phyloP scores from a whole-genome alignment of 2,888 invertebrate species.

The Drosophila tanythrix region DNA sequence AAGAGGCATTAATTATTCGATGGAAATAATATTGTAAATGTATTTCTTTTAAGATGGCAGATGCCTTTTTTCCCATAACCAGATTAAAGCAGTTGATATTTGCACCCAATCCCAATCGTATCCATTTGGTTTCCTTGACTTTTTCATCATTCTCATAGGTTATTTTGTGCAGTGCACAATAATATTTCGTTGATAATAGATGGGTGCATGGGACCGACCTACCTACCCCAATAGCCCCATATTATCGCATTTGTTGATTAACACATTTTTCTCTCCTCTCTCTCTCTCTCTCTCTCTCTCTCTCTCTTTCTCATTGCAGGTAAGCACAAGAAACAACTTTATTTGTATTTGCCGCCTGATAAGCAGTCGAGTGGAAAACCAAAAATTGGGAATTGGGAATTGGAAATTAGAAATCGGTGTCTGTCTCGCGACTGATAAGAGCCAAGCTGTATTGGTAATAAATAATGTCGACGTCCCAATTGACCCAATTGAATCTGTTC shows the following conservation, averaged over 20 bases:
- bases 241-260: slow-evolving; percentile 20
- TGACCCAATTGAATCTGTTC: slow-evolving; percentile 54
- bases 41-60: not conserved
- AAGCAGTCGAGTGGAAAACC: slow-evolving; percentile 28
- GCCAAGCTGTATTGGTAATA: slow-evolving; percentile 12
- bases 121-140: not conserved
- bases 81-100: not conserved
- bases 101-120: not conserved
- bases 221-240: slow-evolving; percentile 41
- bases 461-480: slow-evolving; percentile 20
- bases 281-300: slow-evolving; percentile 20
- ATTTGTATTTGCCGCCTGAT: slow-evolving; percentile 17
- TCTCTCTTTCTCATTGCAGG: slow-evolving; percentile 43
- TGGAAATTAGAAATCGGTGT: slow-evolving; percentile 23
- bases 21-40: not conserved
- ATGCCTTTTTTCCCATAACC: not conserved
- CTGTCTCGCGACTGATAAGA: slow-evolving; percentile 12
- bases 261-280: slow-evolving; percentile 15
- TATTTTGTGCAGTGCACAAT: not conserved
- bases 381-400: slow-evolving; percentile 15
- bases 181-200: not conserved
- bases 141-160: not conserved
- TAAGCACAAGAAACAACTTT: slow-evolving; percentile 34
- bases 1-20: not conserved
- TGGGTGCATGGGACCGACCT: slow-evolving; percentile 1